Conservation (phyloP, 2,888 invertebrate genomes). For the Ormyrus labotus region DNA sequence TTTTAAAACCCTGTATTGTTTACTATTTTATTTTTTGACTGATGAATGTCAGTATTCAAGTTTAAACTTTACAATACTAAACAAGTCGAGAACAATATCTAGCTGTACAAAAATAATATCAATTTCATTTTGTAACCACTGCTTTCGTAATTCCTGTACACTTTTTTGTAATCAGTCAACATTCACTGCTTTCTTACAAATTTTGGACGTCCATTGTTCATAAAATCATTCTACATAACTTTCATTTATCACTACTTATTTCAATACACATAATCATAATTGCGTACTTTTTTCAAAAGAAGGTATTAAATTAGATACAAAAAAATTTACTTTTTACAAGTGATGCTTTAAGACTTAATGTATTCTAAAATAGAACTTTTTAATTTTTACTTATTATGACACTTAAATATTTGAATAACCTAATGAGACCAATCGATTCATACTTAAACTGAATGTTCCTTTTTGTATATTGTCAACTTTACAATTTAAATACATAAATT, state of each 20-base stretch:
- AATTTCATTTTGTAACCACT: slow-evolving; percentile 41
- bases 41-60: slow-evolving; percentile 12
- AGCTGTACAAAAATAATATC: slow-evolving; percentile 56
- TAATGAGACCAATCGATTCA: slow-evolving; percentile 57
- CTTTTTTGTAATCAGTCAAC: slow-evolving; percentile 48
- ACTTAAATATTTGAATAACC: slow-evolving; percentile 43
- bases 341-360: slow-evolving; percentile 7
- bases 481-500: slow-evolving; percentile 39
- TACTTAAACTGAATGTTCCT: slow-evolving; percentile 48
- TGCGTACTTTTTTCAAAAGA: slow-evolving; percentile 8
- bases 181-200: slow-evolving; percentile 44
- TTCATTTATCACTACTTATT: slow-evolving; percentile 38
- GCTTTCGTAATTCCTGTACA: slow-evolving; percentile 43
- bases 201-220: slow-evolving; percentile 45
- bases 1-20: slow-evolving; percentile 39
- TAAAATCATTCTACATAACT: slow-evolving; percentile 38
- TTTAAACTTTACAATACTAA: slow-evolving; percentile 47
- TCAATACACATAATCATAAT: slow-evolving; percentile 18
- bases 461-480: slow-evolving; percentile 49
- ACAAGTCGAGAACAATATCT: slow-evolving; percentile 36
- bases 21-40: slow-evolving; percentile 33
- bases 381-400: slow-evolving; percentile 28
- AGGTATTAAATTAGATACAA: slow-evolving; percentile 6
- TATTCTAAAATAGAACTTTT: slow-evolving; percentile 22
- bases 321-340: slow-evolving; percentile 29